phyloP scores from a whole-genome alignment of 2,113 vertebrate genomes.

The Pterophyllum scalare region DNA sequence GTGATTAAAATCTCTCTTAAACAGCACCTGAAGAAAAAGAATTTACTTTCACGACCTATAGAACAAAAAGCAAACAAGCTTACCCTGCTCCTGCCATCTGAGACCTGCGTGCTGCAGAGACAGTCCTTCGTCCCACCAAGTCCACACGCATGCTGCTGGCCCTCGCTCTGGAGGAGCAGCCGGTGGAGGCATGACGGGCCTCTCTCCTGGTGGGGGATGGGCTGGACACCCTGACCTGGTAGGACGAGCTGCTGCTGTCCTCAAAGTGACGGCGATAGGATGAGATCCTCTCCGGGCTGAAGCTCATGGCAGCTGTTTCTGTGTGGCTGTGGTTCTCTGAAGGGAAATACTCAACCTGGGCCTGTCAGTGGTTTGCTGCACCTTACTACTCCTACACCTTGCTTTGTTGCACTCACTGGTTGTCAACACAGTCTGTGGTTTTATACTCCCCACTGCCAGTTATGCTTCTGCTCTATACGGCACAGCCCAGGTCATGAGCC shows the following conservation, averaged over 20 bases:
- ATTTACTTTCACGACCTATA: background rate
- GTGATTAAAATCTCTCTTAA: background rate
- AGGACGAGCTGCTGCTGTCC: constrained; percentile 69
- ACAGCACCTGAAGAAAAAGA: background rate
- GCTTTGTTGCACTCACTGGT: constrained; percentile 10
- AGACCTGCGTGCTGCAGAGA: constrained; percentile 71
- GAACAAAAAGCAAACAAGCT: constrained; percentile 25
- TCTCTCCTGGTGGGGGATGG: constrained; percentile 76
- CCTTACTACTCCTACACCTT: constrained; percentile 2
- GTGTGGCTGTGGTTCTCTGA: constrained; percentile 20
- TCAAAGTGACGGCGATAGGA: constrained; percentile 83
- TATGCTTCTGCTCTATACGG: constrained; percentile 30
- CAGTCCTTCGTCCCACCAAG: constrained; percentile 69
- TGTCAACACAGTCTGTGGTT: constrained; percentile 24
- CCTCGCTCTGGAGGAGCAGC: constrained; percentile 58
- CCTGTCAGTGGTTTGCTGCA: constrained; percentile 20
- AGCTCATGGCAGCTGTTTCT: constrained; percentile 69
- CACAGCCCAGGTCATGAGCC: constrained; percentile 59
- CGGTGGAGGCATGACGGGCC: constrained; percentile 58
- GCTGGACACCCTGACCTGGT: constrained; percentile 81
- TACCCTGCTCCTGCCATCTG: constrained; percentile 73
- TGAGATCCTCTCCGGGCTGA: constrained; percentile 81
- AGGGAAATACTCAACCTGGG: background rate
- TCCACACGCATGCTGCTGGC: constrained; percentile 55
- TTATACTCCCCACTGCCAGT: constrained; percentile 51